Base-by-base conservation (phyloP, 2,113 vertebrate species). In the Ptilorrhoa leucosticta region DNA sequence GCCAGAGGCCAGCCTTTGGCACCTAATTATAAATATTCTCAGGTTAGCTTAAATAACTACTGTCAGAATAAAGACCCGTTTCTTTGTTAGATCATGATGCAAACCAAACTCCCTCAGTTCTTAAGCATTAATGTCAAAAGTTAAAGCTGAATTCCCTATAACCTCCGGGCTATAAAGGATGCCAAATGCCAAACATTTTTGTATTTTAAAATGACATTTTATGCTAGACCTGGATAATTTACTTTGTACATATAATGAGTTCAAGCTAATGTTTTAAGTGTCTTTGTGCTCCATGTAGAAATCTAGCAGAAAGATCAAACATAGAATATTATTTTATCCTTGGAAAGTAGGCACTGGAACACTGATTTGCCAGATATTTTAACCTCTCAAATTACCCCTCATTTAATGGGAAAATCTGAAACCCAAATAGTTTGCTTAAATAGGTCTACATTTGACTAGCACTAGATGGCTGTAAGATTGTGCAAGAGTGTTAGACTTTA, bases 121-220 rank as follows among this genome's bases (percentile, higher is more conserved):
- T 92, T 65, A 47, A 73, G 30, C 30, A 61, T 51, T 47, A 22
- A 44, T 80, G 71, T 83, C 71, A 86, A 63, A 86, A 93, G 79
- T 77, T 86, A 92, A 54, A 92, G 50, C 58, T 86, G 79, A 93
- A 95, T 92, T 94, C 89, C 42, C 3, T 42, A 8, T 89, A 86
- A 96, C 63, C 76, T 86, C 63, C 0, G 0, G n/a, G 33, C 68
- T 69, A 30, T 20, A 73, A 88, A 73, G 11, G 58, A 83, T 53
- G 54, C 63, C 86, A 93, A 82, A 84, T 11, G 17, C 35, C 48
- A 93, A 94, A 44, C 68, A 91, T 27, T 56, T 82, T 21, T n/a
- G 39, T 60, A 31, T 47, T 82, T 82, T 40, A 40, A 89, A 95
- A 64, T 31, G 10, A 31, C 12, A 16, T 68, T 87, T 92, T 92